A percentile compares a stretch with the other conserved stretches of the same genome.
Conservation (phyloP, 2,888 invertebrate species). For the Pollenia amentaria region DNA sequence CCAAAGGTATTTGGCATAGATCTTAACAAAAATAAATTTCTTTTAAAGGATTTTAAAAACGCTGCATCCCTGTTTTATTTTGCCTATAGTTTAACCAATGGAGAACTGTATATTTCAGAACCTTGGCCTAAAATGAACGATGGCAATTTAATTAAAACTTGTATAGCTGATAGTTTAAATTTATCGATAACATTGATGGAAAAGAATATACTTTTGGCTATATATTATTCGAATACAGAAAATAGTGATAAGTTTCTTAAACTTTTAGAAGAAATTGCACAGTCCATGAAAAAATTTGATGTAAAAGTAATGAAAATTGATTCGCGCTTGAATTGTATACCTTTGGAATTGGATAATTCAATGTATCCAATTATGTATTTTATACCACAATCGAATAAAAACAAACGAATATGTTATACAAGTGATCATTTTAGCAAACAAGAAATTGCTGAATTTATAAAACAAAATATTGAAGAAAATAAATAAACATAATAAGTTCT, state of each 20-base stretch:
- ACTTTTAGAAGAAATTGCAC: slow-evolving; percentile 38
- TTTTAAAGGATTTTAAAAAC: slow-evolving; percentile 29
- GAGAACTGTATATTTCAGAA: slow-evolving; percentile 52
- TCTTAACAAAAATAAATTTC: slow-evolving; percentile 43
- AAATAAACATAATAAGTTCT: neutral
- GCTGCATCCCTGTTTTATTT: slow-evolving; percentile 51
- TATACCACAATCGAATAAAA: slow-evolving; percentile 54
- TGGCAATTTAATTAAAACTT: slow-evolving; percentile 49
- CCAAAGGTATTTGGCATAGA: slow-evolving; percentile 61
- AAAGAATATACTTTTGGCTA: slow-evolving; percentile 56
- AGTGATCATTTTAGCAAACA: slow-evolving; percentile 18
- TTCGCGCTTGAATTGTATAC: slow-evolving; percentile 51
- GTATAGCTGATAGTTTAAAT: slow-evolving; percentile 54
- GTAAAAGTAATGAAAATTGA: slow-evolving; percentile 60
- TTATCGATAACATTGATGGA: slow-evolving; percentile 33
- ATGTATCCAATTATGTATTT: slow-evolving; percentile 63
- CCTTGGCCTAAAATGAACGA: slow-evolving; percentile 37
- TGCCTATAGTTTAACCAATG: slow-evolving; percentile 29
- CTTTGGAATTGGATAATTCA: slow-evolving; percentile 43
- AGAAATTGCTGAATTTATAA: slow-evolving; percentile 50
- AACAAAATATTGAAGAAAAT: slow-evolving; percentile 36
- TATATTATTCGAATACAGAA: slow-evolving; percentile 46
- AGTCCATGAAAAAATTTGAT: neutral
- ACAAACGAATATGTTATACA: slow-evolving; percentile 19
- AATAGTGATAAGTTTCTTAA: slow-evolving; percentile 24